A percentile compares a stretch with the other conserved stretches of the same genome.
phyloP scores from a whole-genome alignment of 2,888 invertebrate species.

The Perithous albicinctus region DNA sequence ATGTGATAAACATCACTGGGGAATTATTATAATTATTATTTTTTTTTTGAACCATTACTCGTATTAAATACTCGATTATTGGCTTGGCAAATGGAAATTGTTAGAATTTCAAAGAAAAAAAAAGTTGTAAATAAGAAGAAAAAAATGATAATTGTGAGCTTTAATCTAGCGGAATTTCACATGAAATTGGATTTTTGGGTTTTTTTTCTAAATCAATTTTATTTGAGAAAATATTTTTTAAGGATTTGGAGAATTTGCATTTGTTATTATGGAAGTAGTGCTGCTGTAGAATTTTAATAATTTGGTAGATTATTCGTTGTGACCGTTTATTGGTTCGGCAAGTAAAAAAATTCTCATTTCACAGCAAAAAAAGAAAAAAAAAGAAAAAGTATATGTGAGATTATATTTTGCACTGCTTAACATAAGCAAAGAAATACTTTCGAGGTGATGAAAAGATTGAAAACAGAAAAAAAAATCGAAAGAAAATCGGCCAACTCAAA shows the following conservation, averaged over 20 bases:
- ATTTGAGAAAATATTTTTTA: neutral
- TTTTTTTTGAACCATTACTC: neutral
- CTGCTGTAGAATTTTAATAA: neutral
- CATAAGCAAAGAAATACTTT: neutral
- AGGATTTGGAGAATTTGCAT: neutral
- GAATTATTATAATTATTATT: neutral
- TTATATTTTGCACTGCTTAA: neutral
- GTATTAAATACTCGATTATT: neutral
- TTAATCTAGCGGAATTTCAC: neutral
- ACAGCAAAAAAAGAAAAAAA: neutral
- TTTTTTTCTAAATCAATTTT: too few relatives aligned
- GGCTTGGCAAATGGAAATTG: neutral
- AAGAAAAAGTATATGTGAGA: neutral
- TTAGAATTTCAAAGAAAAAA: neutral
- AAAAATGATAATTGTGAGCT: neutral
- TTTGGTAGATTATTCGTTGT: neutral
- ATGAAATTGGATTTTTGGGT: too few relatives aligned
- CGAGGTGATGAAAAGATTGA: too few relatives aligned
- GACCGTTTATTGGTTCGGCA: neutral
- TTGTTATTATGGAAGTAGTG: neutral
- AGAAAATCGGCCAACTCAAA: too few relatives aligned
- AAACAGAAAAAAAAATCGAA: too few relatives aligned
- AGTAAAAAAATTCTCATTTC: neutral
- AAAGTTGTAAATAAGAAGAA: neutral
- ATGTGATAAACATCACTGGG: neutral